Evolutionary conservation across 2,797 vertebrate genomes (phyloP).

Genomic region (Dromococcyx pavoninus): DNA sequence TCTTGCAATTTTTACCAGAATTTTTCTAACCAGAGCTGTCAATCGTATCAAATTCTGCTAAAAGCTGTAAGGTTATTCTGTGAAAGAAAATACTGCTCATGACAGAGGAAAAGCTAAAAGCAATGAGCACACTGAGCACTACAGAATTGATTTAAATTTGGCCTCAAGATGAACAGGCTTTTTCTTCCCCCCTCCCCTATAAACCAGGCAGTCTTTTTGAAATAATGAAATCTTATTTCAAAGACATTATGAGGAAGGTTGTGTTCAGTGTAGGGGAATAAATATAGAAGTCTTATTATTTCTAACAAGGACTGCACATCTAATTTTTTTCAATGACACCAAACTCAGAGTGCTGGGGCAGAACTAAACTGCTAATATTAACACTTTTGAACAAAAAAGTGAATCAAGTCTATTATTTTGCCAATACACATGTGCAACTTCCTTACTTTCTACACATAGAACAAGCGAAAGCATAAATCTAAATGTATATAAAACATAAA

Average conservation of each 20-base stretch:
- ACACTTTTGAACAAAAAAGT: neutral
- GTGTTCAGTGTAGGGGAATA: slow-evolving; percentile 31
- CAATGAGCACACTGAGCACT: neutral
- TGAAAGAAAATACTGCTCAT: neutral
- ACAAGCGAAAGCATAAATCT: neutral
- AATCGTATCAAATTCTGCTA: slow-evolving; percentile 27
- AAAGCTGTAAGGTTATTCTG: neutral
- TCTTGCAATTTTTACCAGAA: neutral
- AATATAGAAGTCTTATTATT: slow-evolving; percentile 27
- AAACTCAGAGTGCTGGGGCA: neutral
- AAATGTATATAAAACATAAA: neutral
- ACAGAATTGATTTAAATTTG: slow-evolving; percentile 24
- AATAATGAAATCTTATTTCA: slow-evolving; percentile 55
- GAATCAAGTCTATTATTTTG: neutral
- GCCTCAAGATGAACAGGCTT: neutral
- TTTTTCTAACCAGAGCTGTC: slow-evolving; percentile 42
- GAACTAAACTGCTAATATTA: neutral
- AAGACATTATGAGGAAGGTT: slow-evolving; percentile 44
- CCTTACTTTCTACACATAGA: neutral
- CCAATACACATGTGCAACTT: neutral
- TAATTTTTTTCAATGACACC: slow-evolving; percentile 21
- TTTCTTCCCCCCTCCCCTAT: neutral
- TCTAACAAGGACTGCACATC: neutral
- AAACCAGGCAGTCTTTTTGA: slow-evolving; percentile 17
- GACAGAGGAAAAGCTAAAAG: slow-evolving; percentile 40